Percentiles rank a stretch among this genome's conserved stretches.
phyloP scores from a whole-genome alignment of 2,797 vertebrate genomes.

The Acanthurus lineatus region DNA sequence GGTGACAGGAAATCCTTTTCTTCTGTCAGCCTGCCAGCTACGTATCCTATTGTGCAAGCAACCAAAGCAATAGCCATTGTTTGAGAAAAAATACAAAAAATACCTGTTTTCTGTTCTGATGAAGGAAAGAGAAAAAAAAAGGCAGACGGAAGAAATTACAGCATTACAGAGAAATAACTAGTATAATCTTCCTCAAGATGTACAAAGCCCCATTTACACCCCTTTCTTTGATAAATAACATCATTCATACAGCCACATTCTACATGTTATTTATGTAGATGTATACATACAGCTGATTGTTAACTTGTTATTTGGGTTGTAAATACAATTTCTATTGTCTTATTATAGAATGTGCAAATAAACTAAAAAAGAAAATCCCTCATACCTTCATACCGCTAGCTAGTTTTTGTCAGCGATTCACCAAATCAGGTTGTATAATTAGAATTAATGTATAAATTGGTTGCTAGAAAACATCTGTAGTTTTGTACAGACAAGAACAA shows the following conservation, averaged over 20 bases:
- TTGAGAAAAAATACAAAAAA: neutral
- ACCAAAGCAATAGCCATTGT: neutral
- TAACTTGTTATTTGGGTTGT: no score
- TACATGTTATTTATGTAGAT: neutral
- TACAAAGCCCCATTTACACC: neutral
- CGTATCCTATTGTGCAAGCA: neutral
- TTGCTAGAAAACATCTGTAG: neutral
- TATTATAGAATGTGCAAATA: no score
- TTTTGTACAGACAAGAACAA: neutral
- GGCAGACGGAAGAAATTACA: neutral
- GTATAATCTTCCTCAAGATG: neutral
- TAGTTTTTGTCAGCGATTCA: neutral
- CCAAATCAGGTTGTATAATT: neutral
- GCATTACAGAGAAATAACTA: neutral
- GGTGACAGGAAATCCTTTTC: conserved; percentile 66
- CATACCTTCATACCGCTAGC: neutral
- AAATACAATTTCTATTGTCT: no score
- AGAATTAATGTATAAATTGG: neutral
- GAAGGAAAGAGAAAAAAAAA: neutral
- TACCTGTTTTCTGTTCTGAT: neutral
- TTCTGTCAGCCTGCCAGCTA: neutral
- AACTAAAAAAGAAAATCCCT: neutral
- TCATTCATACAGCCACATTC: neutral
- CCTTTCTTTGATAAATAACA: neutral
- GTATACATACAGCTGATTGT: no score